These are phyloP conservation scores for Penaeus monodon DNA, from an alignment of 2,888 invertebrate species.

Conservation along the genomic window DNA sequence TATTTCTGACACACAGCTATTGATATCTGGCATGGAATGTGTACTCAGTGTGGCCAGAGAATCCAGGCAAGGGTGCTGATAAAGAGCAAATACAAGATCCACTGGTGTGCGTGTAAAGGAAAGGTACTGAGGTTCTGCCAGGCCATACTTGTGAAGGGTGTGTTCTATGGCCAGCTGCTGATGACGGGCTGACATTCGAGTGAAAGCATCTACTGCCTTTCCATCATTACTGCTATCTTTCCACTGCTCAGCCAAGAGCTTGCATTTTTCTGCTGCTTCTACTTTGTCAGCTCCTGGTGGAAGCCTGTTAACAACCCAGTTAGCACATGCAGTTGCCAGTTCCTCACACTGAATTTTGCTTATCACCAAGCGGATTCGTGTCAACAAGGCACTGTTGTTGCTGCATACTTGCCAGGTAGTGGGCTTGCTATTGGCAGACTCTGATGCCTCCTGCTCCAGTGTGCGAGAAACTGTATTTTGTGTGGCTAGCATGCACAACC, in stretches of 20 bases:
- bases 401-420: slow-evolving; percentile 52
- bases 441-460: slow-evolving; percentile 29
- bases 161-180: slow-evolving; percentile 59
- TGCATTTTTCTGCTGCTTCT: slow-evolving; percentile 41
- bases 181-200: slow-evolving; percentile 32
- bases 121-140: slow-evolving; percentile 53
- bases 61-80: slow-evolving; percentile 50
- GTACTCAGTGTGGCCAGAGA: slow-evolving; percentile 45
- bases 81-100: slow-evolving; percentile 42
- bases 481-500: slow-evolving; percentile 55
- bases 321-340: slow-evolving; percentile 58
- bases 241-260: slow-evolving; percentile 48
- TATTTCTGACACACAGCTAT: slow-evolving; percentile 56
- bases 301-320: slow-evolving; percentile 57
- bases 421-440: background rate
- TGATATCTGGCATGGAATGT: slow-evolving; percentile 51
- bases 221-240: slow-evolving; percentile 5
- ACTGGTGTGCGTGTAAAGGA: slow-evolving; percentile 44
- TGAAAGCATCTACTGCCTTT: slow-evolving; percentile 27
- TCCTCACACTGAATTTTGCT: slow-evolving; percentile 50
- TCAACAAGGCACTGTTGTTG: slow-evolving; percentile 45
- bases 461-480: slow-evolving; percentile 54
- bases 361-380: slow-evolving; percentile 37
- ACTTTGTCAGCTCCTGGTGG: slow-evolving; percentile 62
- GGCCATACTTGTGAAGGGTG: slow-evolving; percentile 54